phyloP scores from a whole-genome alignment of 2,888 invertebrate genomes.

The Drosophila flavopinicola region DNA sequence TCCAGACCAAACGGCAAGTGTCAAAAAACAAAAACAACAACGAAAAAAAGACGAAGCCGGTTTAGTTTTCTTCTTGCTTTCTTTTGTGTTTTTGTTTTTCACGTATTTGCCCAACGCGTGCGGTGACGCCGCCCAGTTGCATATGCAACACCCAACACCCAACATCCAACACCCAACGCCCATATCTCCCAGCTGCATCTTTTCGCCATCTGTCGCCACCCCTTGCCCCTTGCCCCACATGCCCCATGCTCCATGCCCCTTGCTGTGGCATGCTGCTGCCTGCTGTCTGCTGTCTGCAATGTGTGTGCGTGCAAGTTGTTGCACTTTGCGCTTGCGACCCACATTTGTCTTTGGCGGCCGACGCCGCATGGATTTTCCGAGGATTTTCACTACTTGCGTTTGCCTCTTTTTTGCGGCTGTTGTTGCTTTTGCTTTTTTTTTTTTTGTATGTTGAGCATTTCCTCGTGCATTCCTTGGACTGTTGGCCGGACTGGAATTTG shows the following conservation, averaged over 20 bases:
- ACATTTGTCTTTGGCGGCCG: conserved; percentile 73
- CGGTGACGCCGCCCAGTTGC: conserved; percentile 37
- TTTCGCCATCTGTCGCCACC: conserved; percentile 37
- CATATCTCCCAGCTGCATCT: conserved; percentile 56
- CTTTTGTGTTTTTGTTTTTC: conserved; percentile 13
- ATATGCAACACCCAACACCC: conserved; percentile 20
- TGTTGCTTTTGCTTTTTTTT: conserved; percentile 10
- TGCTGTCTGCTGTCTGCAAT: conserved; percentile 10
- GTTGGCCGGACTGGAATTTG: conserved; percentile 56
- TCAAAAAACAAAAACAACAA: conserved; percentile 47
- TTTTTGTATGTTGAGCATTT: conserved; percentile 59
- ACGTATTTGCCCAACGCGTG: conserved; percentile 54
- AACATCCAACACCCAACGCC: conserved; percentile 18
- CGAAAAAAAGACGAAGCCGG: not conserved
- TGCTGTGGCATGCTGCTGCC: conserved; percentile 21
- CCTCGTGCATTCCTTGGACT: conserved; percentile 58
- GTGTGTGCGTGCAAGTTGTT: conserved; percentile 66
- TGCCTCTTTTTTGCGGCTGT: conserved; percentile 37
- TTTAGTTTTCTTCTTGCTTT: conserved; percentile 52
- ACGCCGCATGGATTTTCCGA: conserved; percentile 65
- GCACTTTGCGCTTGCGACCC: conserved; percentile 79
- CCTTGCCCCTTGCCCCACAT: not conserved
- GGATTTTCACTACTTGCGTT: conserved; percentile 63
- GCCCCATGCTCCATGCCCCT: too few relatives aligned
- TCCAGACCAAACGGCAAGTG: conserved; percentile 53